Evolutionary conservation across 2,797 vertebrate genomes (phyloP).

Genomic region (Thamnophis elegans): DNA sequence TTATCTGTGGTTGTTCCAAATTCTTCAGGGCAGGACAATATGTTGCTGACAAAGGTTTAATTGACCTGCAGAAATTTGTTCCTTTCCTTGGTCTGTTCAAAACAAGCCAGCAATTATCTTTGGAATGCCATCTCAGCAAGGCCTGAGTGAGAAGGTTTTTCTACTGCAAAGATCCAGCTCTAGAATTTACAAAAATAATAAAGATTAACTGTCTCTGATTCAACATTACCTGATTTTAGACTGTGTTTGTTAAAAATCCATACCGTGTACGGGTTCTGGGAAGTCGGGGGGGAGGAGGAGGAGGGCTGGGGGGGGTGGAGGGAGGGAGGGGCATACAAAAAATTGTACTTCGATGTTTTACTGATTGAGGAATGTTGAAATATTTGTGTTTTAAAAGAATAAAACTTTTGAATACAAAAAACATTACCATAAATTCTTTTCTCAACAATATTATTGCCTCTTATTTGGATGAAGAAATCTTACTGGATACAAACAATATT

Average conservation of each 20-base stretch:
- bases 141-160: not conserved
- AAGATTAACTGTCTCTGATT: not conserved
- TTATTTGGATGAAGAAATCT: not conserved
- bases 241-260: too few relatives aligned
- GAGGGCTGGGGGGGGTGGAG: too few relatives aligned
- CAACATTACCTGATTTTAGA: too few relatives aligned
- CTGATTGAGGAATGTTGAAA: too few relatives aligned
- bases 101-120: not conserved
- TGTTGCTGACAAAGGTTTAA: not conserved
- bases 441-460: not conserved
- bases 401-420: too few relatives aligned
- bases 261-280: too few relatives aligned
- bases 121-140: not conserved
- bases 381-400: too few relatives aligned
- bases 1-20: not conserved
- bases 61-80: not conserved
- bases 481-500: not conserved
- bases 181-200: not conserved
- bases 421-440: not conserved
- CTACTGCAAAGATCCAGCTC: not conserved
- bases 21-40: conserved; percentile 9
- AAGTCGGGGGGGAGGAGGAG: too few relatives aligned
- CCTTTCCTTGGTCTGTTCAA: not conserved
- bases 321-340: too few relatives aligned
- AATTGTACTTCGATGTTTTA: too few relatives aligned